A percentile compares a stretch with the other conserved stretches of the same genome.
These are phyloP conservation scores for Ennomos fuscantarius DNA, from an alignment of 2,888 invertebrate species.

Conservation along the genomic window DNA sequence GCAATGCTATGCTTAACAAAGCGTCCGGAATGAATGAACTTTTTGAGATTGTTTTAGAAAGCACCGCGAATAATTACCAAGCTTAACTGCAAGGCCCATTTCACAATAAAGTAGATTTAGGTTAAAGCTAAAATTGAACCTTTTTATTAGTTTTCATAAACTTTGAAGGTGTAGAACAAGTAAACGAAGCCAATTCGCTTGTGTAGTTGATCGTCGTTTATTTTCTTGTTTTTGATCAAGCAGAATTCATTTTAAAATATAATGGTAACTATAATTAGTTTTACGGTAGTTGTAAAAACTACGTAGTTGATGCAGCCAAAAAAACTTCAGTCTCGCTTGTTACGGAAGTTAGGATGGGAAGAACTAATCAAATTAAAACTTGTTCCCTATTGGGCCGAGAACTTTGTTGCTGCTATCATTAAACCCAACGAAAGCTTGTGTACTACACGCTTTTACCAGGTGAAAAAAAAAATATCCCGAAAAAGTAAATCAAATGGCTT, in stretches of 20 bases:
- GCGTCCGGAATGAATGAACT: slow-evolving; percentile 46
- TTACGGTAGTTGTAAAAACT: slow-evolving; percentile 45
- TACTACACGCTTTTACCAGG: slow-evolving; percentile 5
- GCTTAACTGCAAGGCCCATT: slow-evolving; percentile 35
- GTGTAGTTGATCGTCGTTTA: too few species aligned
- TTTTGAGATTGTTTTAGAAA: slow-evolving; percentile 58
- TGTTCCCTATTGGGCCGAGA: slow-evolving; percentile 45
- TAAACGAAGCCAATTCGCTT: slow-evolving; percentile 4
- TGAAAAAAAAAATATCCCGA: slow-evolving; percentile 5
- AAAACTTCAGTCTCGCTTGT: slow-evolving; percentile 52
- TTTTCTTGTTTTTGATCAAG: too few species aligned
- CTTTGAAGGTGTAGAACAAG: slow-evolving; percentile 43
- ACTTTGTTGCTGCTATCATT: slow-evolving; percentile 41
- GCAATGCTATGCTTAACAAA: slow-evolving; percentile 38
- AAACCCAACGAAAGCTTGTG: slow-evolving; percentile 31
- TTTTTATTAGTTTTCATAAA: slow-evolving; percentile 59
- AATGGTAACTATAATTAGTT: slow-evolving; percentile 41
- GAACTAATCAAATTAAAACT: slow-evolving; percentile 70
- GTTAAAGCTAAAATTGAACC: slow-evolving; percentile 49
- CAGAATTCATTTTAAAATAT: too few species aligned
- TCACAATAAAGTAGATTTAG: slow-evolving; percentile 49
- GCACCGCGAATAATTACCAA: slow-evolving; percentile 55
- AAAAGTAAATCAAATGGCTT: too few species aligned
- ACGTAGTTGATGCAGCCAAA: slow-evolving; percentile 42
- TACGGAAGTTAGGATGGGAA: slow-evolving; percentile 51